A percentile compares a stretch with the other conserved stretches of the same genome.
Evolutionary conservation across 1,140 invertebrate genomes (phyloP).

Genomic region (Paracyclopina nana): DNA sequence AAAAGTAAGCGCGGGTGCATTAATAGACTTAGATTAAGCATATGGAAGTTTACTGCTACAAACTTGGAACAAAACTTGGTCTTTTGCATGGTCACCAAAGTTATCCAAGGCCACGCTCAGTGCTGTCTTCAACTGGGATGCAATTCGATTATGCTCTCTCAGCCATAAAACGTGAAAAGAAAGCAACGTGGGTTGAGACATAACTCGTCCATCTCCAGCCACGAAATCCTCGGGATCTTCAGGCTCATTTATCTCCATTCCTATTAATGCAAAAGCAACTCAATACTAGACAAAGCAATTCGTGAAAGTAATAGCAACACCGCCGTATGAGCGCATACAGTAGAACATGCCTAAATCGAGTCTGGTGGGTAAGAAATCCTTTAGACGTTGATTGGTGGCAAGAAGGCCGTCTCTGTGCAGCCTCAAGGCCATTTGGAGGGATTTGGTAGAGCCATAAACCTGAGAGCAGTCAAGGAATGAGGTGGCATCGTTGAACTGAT

Average conservation of each 20-base stretch:
- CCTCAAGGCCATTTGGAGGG: too few relatives aligned
- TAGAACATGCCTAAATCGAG: not conserved
- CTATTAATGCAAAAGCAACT: too few relatives aligned
- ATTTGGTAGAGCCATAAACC: constrained; percentile 37
- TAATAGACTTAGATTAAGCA: not conserved
- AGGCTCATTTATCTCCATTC: not conserved
- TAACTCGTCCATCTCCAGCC: constrained; percentile 38
- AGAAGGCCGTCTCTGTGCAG: too few relatives aligned
- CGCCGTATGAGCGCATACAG: too few relatives aligned
- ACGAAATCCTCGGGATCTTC: constrained; percentile 21
- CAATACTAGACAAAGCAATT: too few relatives aligned
- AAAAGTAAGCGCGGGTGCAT: too few relatives aligned
- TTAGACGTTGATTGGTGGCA: too few relatives aligned
- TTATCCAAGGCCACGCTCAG: not conserved
- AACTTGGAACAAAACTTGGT: not conserved
- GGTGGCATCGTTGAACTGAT: constrained; percentile 42
- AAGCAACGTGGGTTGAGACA: constrained; percentile 39
- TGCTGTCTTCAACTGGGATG: constrained; percentile 25
- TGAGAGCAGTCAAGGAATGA: constrained; percentile 39
- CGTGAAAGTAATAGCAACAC: too few relatives aligned
- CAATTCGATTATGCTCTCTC: constrained; percentile 37
- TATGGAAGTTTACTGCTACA: not conserved
- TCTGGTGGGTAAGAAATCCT: not conserved
- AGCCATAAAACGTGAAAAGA: constrained; percentile 39
- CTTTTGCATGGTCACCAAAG: not conserved